phyloP scores from a whole-genome alignment of 2,888 invertebrate genomes.

The Archips xylosteana region DNA sequence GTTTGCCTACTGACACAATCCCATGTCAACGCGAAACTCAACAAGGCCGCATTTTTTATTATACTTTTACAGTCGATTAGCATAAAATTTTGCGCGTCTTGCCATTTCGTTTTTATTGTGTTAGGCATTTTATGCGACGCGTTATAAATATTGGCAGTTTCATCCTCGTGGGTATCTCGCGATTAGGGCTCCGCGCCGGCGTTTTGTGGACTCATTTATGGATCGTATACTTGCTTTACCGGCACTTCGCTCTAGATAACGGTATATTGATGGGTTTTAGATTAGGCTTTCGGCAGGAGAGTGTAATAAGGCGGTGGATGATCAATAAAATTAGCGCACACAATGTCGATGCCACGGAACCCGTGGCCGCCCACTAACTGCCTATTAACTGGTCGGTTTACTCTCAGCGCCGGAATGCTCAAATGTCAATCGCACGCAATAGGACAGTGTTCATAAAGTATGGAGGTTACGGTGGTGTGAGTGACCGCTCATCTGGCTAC shows the following conservation, averaged over 20 bases:
- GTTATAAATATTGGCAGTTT: constrained; percentile 70
- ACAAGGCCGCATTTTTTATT: constrained; percentile 64
- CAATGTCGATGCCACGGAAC: constrained; percentile 18
- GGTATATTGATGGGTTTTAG: constrained; percentile 72
- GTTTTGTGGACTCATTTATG: constrained; percentile 74
- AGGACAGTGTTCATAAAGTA: constrained; percentile 74
- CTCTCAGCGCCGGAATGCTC: constrained; percentile 42
- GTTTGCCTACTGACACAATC: constrained; percentile 9
- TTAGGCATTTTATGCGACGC: constrained; percentile 63
- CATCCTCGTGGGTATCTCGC: constrained; percentile 64
- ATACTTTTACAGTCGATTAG: constrained; percentile 71
- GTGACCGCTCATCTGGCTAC: constrained; percentile 68
- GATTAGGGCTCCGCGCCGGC: constrained; percentile 65
- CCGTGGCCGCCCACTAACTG: constrained; percentile 31
- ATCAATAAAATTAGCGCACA: constrained; percentile 64
- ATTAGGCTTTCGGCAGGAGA: constrained; percentile 61
- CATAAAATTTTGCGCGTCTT: constrained; percentile 68
- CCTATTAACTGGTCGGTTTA: constrained; percentile 38
- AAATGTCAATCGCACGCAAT: constrained; percentile 67
- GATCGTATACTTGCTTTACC: constrained; percentile 75
- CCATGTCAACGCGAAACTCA: constrained; percentile 38
- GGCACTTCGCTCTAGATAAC: constrained; percentile 71
- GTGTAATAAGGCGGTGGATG: constrained; percentile 55
- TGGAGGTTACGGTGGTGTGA: constrained; percentile 61
- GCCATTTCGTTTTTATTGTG: constrained; percentile 70